Evolutionary conservation across 2,797 vertebrate species (phyloP).

Genomic region (Sternotherus odoratus): DNA sequence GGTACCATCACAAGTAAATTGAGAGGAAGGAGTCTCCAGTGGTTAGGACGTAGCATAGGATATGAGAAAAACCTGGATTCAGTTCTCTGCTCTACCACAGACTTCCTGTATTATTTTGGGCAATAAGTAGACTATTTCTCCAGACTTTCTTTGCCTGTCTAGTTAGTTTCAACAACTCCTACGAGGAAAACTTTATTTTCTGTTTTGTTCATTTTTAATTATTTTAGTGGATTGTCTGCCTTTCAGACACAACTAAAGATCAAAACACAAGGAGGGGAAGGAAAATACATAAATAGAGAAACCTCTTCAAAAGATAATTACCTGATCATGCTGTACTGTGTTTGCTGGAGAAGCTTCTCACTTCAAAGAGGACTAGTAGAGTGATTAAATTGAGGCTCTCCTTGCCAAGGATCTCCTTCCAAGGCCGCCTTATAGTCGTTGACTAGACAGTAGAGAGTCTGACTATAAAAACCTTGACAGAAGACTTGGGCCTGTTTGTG

Average conservation of each 20-base stretch:
- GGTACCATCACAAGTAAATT: background rate
- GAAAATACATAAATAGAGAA: background rate
- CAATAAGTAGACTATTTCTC: background rate
- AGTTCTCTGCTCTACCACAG: background rate
- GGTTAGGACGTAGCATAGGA: background rate
- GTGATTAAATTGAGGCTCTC: background rate
- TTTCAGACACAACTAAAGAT: background rate
- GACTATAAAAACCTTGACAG: background rate
- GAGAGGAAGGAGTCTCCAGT: background rate
- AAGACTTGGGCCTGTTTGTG: background rate
- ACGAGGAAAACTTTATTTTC: background rate
- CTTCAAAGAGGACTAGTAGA: background rate
- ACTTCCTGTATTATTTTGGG: background rate
- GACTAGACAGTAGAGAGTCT: background rate
- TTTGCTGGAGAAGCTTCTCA: background rate
- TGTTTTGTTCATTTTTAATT: background rate
- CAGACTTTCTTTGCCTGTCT: background rate
- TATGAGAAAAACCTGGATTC: background rate
- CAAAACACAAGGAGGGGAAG: background rate
- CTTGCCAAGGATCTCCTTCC: fast-evolving
- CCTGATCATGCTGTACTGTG: background rate
- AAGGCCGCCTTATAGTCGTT: background rate
- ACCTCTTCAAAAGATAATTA: background rate
- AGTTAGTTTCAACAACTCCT: background rate
- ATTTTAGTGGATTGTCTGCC: background rate